phyloP scores from a whole-genome alignment of 2,113 vertebrate species.

The Cygnus atratus region DNA sequence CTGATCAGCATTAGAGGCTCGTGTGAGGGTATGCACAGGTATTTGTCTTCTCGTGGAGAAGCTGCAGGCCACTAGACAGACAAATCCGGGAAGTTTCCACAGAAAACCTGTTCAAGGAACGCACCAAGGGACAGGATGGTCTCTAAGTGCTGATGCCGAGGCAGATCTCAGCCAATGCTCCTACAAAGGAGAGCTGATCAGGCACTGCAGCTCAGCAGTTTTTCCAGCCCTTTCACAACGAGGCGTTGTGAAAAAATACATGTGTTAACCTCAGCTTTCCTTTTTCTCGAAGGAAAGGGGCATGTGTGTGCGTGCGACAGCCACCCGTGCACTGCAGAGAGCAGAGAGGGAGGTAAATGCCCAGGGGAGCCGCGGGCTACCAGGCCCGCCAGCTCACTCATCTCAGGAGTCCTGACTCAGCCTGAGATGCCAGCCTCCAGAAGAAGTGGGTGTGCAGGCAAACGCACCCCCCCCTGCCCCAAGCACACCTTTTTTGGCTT shows the following conservation, averaged over 20 bases:
- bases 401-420: background rate
- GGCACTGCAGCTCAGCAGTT: no score
- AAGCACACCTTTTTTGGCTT: background rate
- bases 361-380: background rate
- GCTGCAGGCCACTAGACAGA: background rate
- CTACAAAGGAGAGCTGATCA: no score
- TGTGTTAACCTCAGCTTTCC: no score
- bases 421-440: background rate
- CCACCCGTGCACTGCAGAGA: background rate
- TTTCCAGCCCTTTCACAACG: no score
- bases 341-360: background rate
- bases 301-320: no score
- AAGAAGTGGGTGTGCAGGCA: background rate
- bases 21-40: background rate
- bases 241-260: no score
- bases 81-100: no score
- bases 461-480: background rate
- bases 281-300: no score
- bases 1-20: background rate
- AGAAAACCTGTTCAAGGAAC: no score
- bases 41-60: background rate
- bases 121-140: no score
- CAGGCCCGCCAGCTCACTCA: background rate
- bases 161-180: no score
- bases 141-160: no score